Conservation (phyloP, 2,113 vertebrate genomes). For the Ophthalmolycus amberensis region DNA sequence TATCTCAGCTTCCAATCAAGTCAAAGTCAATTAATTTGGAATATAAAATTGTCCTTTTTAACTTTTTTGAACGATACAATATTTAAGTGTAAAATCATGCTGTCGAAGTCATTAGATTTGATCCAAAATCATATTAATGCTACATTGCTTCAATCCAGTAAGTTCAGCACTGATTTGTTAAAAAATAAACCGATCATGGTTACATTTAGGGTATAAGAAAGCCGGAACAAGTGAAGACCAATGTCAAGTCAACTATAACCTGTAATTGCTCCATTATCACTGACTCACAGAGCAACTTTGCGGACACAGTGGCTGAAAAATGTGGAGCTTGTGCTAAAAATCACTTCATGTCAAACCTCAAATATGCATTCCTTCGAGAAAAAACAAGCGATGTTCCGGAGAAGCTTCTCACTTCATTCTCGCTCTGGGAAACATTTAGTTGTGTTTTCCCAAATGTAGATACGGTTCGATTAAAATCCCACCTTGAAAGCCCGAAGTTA, state of each 20-base stretch:
- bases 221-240: neutral
- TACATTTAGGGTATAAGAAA: neutral
- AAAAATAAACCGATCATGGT: neutral
- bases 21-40: neutral
- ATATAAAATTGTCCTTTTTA: conserved; percentile 1
- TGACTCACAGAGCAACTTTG: conserved; percentile 9
- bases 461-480: conserved; percentile 31
- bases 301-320: neutral
- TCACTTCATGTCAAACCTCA: neutral
- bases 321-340: neutral
- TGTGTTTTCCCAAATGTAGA: conserved; percentile 26
- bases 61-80: neutral
- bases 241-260: conserved; percentile 22
- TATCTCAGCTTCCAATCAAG: neutral
- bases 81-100: neutral
- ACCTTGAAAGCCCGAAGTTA: conserved; percentile 15
- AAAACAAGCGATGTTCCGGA: neutral
- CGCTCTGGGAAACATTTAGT: conserved; percentile 14
- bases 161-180: neutral
- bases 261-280: conserved; percentile 24
- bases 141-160: neutral
- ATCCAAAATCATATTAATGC: neutral
- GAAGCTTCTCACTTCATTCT: neutral
- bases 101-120: neutral
- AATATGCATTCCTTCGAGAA: neutral